Evolutionary conservation across 37 sponge, comb jelly and placozoan species (phyloP).

Genomic region (Spongilla lacustris): DNA sequence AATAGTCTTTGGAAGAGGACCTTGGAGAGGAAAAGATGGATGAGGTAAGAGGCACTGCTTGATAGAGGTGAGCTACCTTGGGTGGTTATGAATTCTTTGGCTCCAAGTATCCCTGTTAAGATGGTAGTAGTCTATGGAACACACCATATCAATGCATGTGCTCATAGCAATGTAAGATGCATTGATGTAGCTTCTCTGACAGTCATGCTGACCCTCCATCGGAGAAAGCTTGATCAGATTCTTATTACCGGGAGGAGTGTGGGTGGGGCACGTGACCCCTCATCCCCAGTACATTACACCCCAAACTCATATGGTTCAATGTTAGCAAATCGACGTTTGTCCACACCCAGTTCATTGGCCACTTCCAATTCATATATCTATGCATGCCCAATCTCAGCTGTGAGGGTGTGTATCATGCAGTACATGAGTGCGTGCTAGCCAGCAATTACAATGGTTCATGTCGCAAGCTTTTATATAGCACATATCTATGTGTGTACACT

Average conservation of each 20-base stretch:
- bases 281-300: background rate
- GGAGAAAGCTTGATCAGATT: slow-evolving; percentile 52
- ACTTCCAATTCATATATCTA: slow-evolving; percentile 15
- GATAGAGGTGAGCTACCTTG: slow-evolving; percentile 60
- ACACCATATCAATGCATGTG: background rate
- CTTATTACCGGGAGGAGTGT: slow-evolving; percentile 54
- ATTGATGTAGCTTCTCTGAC: slow-evolving; percentile 73
- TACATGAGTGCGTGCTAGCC: too few relatives aligned
- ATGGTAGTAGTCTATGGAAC: background rate
- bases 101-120: slow-evolving; percentile 59
- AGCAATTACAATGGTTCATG: too few relatives aligned
- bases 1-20: slow-evolving; percentile 57
- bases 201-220: slow-evolving; percentile 7
- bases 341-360: slow-evolving; percentile 4
- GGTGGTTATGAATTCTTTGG: slow-evolving; percentile 70
- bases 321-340: slow-evolving; percentile 43
- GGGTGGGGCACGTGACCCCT: background rate
- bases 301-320: slow-evolving; percentile 42
- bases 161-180: slow-evolving; percentile 80
- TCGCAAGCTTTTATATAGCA: too few relatives aligned
- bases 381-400: slow-evolving; percentile 15
- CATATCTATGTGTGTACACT: too few relatives aligned
- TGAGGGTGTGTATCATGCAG: too few relatives aligned
- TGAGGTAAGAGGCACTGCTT: background rate
- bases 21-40: slow-evolving; percentile 15